These are phyloP conservation scores for Saxicola maurus DNA, from an alignment of 2,797 vertebrate species.

Conservation along the genomic window DNA sequence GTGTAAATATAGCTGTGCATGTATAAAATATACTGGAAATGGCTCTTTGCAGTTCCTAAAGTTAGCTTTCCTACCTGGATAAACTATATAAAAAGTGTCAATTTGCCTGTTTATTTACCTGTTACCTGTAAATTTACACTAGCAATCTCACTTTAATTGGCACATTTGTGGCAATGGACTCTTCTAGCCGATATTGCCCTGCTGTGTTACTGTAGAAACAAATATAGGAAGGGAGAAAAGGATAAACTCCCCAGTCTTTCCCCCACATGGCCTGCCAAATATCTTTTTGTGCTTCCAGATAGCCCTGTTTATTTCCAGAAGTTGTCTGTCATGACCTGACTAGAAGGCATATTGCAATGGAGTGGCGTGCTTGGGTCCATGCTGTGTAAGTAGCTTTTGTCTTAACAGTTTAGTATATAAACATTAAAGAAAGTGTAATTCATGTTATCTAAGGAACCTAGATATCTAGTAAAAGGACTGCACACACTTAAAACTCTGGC, in stretches of 20 bases:
- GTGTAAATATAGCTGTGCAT: not conserved
- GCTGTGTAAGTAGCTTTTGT: not conserved
- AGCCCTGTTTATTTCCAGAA: not conserved
- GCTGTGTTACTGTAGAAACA: not conserved
- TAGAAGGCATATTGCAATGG: not conserved
- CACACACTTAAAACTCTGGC: not conserved
- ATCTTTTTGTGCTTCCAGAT: not conserved
- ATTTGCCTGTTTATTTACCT: not conserved
- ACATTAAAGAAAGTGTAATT: not conserved
- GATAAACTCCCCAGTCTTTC: not conserved
- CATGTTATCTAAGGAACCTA: not conserved
- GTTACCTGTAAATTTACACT: not conserved
- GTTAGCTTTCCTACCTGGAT: not conserved
- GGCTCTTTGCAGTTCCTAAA: not conserved
- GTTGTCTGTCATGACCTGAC: not conserved
- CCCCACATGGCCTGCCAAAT: not conserved
- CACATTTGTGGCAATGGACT: not conserved
- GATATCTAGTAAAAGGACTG: not conserved
- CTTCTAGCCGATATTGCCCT: not conserved
- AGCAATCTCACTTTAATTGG: not conserved
- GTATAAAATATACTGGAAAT: not conserved
- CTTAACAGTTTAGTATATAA: not conserved
- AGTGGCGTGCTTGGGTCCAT: not conserved
- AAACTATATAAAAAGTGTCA: not conserved
- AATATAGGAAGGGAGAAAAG: not conserved